Base-by-base conservation (phyloP, 2,113 vertebrate genomes). In the Rhea americana region DNA sequence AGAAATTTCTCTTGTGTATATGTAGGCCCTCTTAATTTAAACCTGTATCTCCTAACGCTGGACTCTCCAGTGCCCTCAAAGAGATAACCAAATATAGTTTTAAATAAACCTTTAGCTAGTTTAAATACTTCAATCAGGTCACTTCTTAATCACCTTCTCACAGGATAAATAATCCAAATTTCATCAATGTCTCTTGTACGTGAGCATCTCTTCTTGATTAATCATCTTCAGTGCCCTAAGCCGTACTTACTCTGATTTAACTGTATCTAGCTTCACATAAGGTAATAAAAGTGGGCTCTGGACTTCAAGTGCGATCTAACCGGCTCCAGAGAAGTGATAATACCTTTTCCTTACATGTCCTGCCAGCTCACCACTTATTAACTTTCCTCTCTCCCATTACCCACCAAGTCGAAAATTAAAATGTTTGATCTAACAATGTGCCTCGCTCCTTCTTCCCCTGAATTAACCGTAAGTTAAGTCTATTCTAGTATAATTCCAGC, bases 111-210 rank as follows among this genome's bases (percentile, higher is more conserved):
- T 90, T 58, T 68, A 91, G 35, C 83, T 58, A 74, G 58, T 85
- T 96, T 35, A 91, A 94, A 39, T 39, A 73, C 74, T 70, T 94
- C 45, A 53, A 2, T 84, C 85, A 20, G 80, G 77, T 94, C 16
- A 11, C 77, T 86, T 72, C 62, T 94, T 83, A 89, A 86, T 66
- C 81, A 71, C 48, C 74, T 71, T 28, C 65, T 93, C 3, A 0
- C 24, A 73, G 58, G 70, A 90, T 47, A 93, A 94, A 93, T 88
- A 95, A 96, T 74, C 85, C 77, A 3, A 88, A 55, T 89, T 95
- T 90, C 82, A 96, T 59, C 87, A 19, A 20, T 79, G 82, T 59
- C 59, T 87, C 70, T 51, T 72, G 53, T 28, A 84, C 50, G 58
- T 47, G 53, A 93, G 32, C 74, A 76, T 58, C 75, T 92, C 82